Percentiles rank a stretch among this genome's conserved stretches.
phyloP scores from a whole-genome alignment of 2,113 vertebrate genomes.

The Hassar affinis region DNA sequence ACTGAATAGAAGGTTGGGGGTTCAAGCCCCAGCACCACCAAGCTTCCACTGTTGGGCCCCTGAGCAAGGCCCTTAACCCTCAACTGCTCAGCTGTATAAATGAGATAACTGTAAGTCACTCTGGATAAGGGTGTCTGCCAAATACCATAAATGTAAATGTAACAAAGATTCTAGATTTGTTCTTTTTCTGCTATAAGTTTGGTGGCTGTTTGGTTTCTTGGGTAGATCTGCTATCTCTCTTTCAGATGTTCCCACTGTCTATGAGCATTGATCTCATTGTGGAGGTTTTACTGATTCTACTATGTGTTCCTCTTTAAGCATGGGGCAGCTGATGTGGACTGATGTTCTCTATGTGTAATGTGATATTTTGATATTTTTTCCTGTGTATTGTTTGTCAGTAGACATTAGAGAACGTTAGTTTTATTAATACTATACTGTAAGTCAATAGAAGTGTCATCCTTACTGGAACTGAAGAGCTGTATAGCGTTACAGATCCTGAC shows the following conservation, averaged over 20 bases:
- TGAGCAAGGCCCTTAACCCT: too few relatives aligned
- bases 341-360: not conserved
- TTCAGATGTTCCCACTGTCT: not conserved
- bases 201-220: not conserved
- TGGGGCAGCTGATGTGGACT: not conserved
- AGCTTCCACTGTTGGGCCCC: too few relatives aligned
- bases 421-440: slow-evolving; percentile 15
- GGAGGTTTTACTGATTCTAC: not conserved
- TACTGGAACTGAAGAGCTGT: slow-evolving; percentile 8
- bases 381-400: not conserved
- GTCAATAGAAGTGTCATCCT: not conserved
- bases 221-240: not conserved
- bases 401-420: not conserved
- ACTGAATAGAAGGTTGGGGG: too few relatives aligned
- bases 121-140: too few relatives aligned
- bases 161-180: not conserved
- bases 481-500: slow-evolving; percentile 2
- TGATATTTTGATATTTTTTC: not conserved
- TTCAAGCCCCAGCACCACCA: too few relatives aligned
- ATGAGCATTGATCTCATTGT: not conserved
- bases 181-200: not conserved
- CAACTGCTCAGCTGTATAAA: too few relatives aligned
- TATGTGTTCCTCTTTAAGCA: not conserved
- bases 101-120: too few relatives aligned
- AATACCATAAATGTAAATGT: too few relatives aligned